These are phyloP conservation scores for Pygmarrhopalites habei DNA, from an alignment of 1,140 invertebrate species.

Conservation along the genomic window DNA sequence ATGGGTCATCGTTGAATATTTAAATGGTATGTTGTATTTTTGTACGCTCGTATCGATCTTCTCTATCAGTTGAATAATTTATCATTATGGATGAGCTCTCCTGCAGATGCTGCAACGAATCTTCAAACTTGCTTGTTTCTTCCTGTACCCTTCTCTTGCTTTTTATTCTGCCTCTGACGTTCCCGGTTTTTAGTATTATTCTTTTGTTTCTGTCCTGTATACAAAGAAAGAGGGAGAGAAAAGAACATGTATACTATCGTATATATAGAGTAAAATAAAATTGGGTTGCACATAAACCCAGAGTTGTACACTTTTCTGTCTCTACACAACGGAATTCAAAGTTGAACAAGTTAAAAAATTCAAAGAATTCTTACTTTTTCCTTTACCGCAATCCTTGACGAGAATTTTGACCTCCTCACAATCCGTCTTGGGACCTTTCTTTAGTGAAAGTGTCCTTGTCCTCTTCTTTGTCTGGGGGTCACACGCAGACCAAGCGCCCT, in stretches of 20 bases:
- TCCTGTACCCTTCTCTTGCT: constrained; percentile 9
- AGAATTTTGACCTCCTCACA: constrained; percentile 78
- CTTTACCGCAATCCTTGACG: constrained; percentile 80
- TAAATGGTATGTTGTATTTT: too few species aligned
- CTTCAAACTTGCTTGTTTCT: constrained; percentile 3
- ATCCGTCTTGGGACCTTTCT: constrained; percentile 65
- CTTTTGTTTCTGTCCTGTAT: constrained; percentile 6
- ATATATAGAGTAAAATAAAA: too few species aligned
- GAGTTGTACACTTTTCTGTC: too few species aligned
- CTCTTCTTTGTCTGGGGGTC: constrained; percentile 70
- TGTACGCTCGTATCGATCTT: not conserved
- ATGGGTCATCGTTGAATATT: too few species aligned
- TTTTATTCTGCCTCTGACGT: constrained; percentile 12
- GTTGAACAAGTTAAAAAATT: too few species aligned
- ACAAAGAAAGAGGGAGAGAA: too few species aligned
- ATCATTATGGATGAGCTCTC: not conserved
- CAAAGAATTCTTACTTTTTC: constrained; percentile 21
- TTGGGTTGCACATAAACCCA: too few species aligned
- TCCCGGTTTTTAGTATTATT: constrained; percentile 6
- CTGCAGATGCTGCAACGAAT: not conserved
- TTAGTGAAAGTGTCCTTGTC: constrained; percentile 68
- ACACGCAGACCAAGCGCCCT: constrained; percentile 78
- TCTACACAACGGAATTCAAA: too few species aligned
- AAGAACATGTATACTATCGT: too few species aligned
- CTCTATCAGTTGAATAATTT: not conserved